Conservation (phyloP, 2,888 invertebrate genomes). For the Corbicula japonica region DNA sequence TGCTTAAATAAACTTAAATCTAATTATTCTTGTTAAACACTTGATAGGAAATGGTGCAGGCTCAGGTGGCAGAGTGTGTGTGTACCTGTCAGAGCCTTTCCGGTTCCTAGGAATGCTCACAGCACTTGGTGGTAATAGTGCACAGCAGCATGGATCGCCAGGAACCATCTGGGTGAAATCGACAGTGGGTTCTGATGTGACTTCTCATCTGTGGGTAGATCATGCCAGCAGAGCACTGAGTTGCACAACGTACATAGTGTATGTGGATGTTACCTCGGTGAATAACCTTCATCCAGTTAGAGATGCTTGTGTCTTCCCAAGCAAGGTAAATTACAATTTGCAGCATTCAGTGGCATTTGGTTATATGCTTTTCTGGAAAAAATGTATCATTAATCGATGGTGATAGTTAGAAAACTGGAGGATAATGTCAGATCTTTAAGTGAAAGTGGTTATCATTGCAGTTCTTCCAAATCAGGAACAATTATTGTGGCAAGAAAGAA, state of each 20-base stretch:
- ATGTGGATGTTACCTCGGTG: constrained; percentile 55
- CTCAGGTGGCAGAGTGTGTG: constrained; percentile 75
- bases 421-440: too few species aligned
- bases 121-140: constrained; percentile 69
- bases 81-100: constrained; percentile 66
- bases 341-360: too few species aligned
- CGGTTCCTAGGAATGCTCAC: constrained; percentile 68
- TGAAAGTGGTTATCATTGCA: too few species aligned
- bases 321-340: constrained; percentile 41
- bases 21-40: background rate
- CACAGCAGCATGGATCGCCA: constrained; percentile 62
- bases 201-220: constrained; percentile 68
- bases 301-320: constrained; percentile 68
- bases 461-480: too few species aligned
- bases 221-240: constrained; percentile 52
- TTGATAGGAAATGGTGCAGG: constrained; percentile 73
- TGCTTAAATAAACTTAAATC: background rate
- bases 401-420: too few species aligned
- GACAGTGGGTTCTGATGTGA: constrained; percentile 55
- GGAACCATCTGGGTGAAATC: constrained; percentile 73
- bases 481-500: too few species aligned
- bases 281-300: constrained; percentile 63
- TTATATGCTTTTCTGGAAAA: too few species aligned
- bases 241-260: constrained; percentile 53
- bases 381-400: too few species aligned